Base-by-base conservation (phyloP, 2,888 invertebrate genomes). In the Macrosiphum euphorbiae region DNA sequence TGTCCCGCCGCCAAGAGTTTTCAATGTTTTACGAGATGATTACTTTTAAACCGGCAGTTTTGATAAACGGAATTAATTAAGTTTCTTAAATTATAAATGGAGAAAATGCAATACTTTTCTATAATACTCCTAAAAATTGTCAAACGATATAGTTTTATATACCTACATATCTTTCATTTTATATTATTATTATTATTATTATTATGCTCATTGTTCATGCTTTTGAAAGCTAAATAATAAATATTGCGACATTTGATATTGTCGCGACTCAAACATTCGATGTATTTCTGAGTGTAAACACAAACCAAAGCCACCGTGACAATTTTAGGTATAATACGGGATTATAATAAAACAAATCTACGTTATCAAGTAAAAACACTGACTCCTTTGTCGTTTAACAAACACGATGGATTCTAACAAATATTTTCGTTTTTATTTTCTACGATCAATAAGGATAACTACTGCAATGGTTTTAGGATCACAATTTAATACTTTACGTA, bases 11-110 rank as follows among this genome's bases (percentile, higher is more conserved):
- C 92, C 52, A 88, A 88, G 92, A 55, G 88, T 92, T 92, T 92
- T 78, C 92, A 88, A 88, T 88, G 67, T 92, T 88, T 67, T 78
- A 88, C 52, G 88, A 52, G 41, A 88, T 88, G 88, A 88, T 92
- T 92, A 92, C 88, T 92, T 92, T 92, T 87, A 92, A 78, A 88
- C 87, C 52, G 88, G 88, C 88, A 92, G 67, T 52, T 92, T 88
- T 92, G 92, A 92, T 92, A 88, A 88, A 92, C 78, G 92, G 78
- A 92, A 92, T 92, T 92, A 92, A 92, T 92, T 92, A 92, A 92
- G 67, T 88, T 88, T 67, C 88, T 91, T 7, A 67, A 35, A 26
- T 50, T 90, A 50, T 50, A 90, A 47, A 90, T 50, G 90, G 90
- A 47, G 50, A 50, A 67, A 55, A 50, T 28, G 67, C 44, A 47